These are phyloP conservation scores for Platorchestia sp. DNA, from an alignment of 1,140 invertebrate species.

Conservation along the genomic window DNA sequence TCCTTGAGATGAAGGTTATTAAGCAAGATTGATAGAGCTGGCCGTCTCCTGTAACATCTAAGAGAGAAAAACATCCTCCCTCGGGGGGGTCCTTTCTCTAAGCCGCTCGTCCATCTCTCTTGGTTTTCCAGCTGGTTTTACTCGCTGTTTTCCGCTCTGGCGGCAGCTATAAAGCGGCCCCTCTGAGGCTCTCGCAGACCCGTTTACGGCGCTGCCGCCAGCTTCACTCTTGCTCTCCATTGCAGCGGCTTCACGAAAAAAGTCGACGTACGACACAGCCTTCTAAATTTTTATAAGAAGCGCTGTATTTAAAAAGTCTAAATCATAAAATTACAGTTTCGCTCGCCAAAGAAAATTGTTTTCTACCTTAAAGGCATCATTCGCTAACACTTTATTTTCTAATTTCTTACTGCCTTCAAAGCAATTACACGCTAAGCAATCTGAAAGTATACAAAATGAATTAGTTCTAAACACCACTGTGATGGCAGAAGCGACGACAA, in stretches of 20 bases:
- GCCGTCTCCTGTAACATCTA: constrained; percentile 28
- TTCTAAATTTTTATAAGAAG: background rate
- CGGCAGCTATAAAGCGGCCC: background rate
- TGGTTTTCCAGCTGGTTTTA: constrained; percentile 30
- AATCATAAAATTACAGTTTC: background rate
- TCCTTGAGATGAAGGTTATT: constrained; percentile 22
- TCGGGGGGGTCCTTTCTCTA: constrained; percentile 40
- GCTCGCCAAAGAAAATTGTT: background rate
- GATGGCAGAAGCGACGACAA: too few relatives aligned
- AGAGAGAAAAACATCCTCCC: constrained; percentile 39
- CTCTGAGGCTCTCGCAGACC: background rate
- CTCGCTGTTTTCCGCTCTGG: background rate
- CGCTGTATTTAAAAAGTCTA: background rate
- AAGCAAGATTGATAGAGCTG: constrained; percentile 23
- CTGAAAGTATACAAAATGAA: too few relatives aligned
- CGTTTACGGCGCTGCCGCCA: background rate
- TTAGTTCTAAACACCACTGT: too few relatives aligned
- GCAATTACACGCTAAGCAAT: too few relatives aligned
- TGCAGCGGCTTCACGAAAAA: background rate
- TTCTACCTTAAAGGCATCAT: background rate
- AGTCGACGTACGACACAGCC: background rate
- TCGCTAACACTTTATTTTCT: too few relatives aligned
- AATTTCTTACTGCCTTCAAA: background rate
- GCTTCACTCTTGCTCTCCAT: background rate
- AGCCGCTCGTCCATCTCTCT: constrained; percentile 37